phyloP scores from a whole-genome alignment of 1,140 invertebrate genomes.

The Trachymyrmex septentrionalis region DNA sequence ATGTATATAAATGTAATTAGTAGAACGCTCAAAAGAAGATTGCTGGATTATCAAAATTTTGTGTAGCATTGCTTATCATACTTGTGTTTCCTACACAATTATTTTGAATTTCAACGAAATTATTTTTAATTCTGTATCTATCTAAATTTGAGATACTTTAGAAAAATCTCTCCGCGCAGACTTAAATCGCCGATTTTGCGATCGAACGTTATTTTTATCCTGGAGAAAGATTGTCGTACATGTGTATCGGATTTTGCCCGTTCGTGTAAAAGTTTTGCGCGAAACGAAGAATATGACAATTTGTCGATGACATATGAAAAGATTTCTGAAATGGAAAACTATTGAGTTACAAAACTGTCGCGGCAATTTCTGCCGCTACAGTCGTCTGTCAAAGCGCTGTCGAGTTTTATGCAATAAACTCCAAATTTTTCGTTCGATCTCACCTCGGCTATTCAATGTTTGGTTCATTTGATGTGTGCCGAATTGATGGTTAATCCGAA shows the following conservation, averaged over 20 bases:
- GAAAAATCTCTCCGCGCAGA: too few species aligned
- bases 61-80: too few species aligned
- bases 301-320: conserved; percentile 26
- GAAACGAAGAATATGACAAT: conserved; percentile 25
- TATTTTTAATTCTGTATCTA: too few species aligned
- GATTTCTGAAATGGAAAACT: conserved; percentile 22
- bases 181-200: not conserved
- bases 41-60: too few species aligned
- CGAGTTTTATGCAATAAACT: conserved; percentile 37
- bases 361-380: not conserved
- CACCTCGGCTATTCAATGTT: not conserved
- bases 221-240: not conserved
- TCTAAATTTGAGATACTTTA: too few species aligned
- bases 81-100: too few species aligned
- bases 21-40: too few species aligned
- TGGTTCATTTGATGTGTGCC: not conserved
- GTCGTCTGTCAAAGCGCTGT: conserved; percentile 2
- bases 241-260: conserved; percentile 10
- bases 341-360: conserved; percentile 46
- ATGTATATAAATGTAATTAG: too few species aligned
- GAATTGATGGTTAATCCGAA: conserved; percentile 1
- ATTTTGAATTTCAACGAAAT: too few species aligned
- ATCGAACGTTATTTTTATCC: not conserved
- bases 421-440: conserved; percentile 3
- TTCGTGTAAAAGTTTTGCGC: conserved; percentile 8